phyloP scores from a whole-genome alignment of 2,797 vertebrate species.

The Amniataba percoides region DNA sequence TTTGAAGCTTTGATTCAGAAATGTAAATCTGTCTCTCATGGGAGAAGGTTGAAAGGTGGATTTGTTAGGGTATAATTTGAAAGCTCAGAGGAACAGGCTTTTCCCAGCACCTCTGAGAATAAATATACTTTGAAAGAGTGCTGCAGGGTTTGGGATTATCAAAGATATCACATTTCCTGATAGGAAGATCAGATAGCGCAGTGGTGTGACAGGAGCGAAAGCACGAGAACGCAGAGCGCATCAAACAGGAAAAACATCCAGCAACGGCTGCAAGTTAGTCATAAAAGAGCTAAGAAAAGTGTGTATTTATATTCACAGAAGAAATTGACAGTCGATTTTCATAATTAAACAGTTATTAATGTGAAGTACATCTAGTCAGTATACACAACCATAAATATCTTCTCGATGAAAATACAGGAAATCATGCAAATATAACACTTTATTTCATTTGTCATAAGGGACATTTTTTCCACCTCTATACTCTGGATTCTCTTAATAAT shows the following conservation, averaged over 20 bases:
- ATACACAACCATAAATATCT: conserved; percentile 83
- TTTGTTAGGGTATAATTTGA: conserved; percentile 45
- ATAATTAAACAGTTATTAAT: conserved; percentile 75
- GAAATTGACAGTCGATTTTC: conserved; percentile 74
- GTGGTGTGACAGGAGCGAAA: background rate
- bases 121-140: conserved; percentile 24
- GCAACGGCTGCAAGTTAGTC: conserved; percentile 43
- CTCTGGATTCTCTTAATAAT: conserved; percentile 79
- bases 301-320: conserved; percentile 74
- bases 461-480: conserved; percentile 79
- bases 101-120: background rate
- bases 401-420: conserved; percentile 87
- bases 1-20: conserved; percentile 49
- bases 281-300: conserved; percentile 68
- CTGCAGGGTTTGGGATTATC: conserved; percentile 20
- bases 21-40: conserved; percentile 47
- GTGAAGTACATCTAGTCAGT: conserved; percentile 80
- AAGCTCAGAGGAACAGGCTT: conserved; percentile 35
- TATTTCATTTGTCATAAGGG: conserved; percentile 81
- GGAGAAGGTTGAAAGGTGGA: conserved; percentile 42
- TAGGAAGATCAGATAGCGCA: conserved; percentile 18
- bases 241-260: conserved; percentile 47
- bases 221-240: background rate
- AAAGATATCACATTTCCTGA: conserved; percentile 26
- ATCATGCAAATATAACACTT: conserved; percentile 92